These are phyloP conservation scores for Boleophthalmus pectinirostris DNA, from an alignment of 2,113 vertebrate genomes.

Conservation along the genomic window DNA sequence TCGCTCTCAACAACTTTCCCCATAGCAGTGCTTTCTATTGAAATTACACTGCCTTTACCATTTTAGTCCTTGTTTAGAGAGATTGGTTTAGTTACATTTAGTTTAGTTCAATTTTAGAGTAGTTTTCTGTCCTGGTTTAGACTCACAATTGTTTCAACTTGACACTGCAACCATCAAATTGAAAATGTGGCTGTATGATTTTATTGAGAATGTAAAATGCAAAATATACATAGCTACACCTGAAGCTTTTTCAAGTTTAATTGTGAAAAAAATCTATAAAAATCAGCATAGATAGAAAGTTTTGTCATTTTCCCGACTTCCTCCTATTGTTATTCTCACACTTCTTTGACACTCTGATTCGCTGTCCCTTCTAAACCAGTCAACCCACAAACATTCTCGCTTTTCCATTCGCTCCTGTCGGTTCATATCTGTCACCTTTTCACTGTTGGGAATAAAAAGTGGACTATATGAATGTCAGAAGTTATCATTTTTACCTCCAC, in stretches of 20 bases:
- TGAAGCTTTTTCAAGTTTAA: background rate
- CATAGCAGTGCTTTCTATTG: background rate
- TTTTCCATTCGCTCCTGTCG: background rate
- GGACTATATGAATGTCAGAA: constrained; percentile 12
- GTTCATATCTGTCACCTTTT: constrained; percentile 8
- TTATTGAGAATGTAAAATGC: no score
- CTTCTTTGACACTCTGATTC: constrained; percentile 1
- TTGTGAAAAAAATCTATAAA: no score
- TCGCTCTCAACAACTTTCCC: constrained; percentile 9
- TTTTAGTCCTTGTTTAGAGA: background rate
- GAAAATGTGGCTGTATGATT: background rate
- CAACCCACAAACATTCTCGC: background rate
- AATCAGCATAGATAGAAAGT: background rate
- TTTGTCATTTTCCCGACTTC: background rate
- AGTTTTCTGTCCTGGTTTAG: background rate
- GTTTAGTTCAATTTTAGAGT: background rate
- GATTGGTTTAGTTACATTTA: background rate
- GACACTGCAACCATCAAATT: background rate
- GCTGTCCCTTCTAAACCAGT: background rate
- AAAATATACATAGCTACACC: background rate
- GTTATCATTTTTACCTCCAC: constrained; percentile 16
- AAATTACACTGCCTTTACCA: background rate
- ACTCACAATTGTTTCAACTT: background rate
- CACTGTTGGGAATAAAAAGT: background rate
- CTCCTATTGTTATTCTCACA: background rate